A percentile compares a stretch with the other conserved stretches of the same genome.
Evolutionary conservation across 2,888 invertebrate species (phyloP).

Genomic region (Dione juno): DNA sequence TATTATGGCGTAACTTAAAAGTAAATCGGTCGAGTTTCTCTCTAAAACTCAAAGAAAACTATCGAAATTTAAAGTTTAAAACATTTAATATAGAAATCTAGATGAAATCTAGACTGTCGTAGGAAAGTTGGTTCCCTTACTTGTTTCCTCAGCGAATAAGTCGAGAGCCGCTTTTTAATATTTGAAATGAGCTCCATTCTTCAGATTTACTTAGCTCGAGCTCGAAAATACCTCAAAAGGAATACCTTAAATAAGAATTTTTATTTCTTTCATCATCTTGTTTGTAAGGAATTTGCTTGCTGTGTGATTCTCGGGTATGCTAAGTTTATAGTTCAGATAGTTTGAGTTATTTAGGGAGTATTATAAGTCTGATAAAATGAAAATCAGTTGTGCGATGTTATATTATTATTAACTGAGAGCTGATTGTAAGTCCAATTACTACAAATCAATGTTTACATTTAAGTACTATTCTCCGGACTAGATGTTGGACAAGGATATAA

Average conservation of each 20-base stretch:
- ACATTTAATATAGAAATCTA: slow-evolving; percentile 33
- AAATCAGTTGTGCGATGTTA: not conserved
- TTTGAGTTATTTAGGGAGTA: slow-evolving; percentile 10
- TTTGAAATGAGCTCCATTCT: slow-evolving; percentile 63
- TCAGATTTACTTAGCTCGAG: slow-evolving; percentile 56
- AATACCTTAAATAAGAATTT: slow-evolving; percentile 48
- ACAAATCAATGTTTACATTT: too few species aligned
- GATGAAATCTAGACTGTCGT: slow-evolving; percentile 19
- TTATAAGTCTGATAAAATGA: not conserved
- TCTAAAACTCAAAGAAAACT: slow-evolving; percentile 3
- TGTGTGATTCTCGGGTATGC: slow-evolving; percentile 29
- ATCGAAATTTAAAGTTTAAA: slow-evolving; percentile 26
- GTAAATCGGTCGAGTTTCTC: not conserved
- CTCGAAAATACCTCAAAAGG: slow-evolving; percentile 53
- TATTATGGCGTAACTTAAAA: not conserved
- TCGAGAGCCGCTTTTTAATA: slow-evolving; percentile 57
- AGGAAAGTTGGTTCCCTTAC: slow-evolving; percentile 37
- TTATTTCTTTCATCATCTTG: slow-evolving; percentile 49
- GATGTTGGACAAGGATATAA: too few species aligned
- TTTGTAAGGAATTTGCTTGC: slow-evolving; percentile 42
- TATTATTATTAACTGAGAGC: not conserved
- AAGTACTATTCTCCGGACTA: too few species aligned
- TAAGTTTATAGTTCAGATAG: slow-evolving; percentile 23
- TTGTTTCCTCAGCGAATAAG: slow-evolving; percentile 45
- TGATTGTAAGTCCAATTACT: not conserved